Conservation (phyloP, 2,113 vertebrate species). For the Tyto alba region DNA sequence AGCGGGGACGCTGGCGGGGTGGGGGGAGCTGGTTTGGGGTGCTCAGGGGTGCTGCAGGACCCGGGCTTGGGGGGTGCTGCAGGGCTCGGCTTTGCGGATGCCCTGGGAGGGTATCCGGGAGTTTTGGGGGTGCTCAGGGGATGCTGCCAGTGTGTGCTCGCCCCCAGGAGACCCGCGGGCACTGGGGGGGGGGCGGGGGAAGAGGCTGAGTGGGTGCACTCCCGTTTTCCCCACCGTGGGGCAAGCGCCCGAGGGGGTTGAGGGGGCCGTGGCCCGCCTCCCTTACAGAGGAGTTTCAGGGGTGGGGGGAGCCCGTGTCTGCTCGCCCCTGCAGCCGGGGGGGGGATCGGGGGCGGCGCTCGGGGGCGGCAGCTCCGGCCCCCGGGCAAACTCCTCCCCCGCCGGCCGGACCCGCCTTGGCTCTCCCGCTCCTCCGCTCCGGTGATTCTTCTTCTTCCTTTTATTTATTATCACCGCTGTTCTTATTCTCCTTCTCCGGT, state of each 20-base stretch:
- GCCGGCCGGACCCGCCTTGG: background rate
- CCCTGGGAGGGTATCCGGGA: background rate
- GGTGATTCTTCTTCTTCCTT: background rate
- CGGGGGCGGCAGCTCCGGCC: background rate
- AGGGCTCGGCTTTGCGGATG: background rate
- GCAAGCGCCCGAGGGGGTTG: background rate
- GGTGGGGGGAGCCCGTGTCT: background rate
- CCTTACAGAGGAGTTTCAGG: background rate
- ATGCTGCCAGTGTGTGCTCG: background rate
- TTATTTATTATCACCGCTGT: background rate
- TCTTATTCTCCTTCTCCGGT: background rate
- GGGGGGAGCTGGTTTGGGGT: background rate
- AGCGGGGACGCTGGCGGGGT: rapidly evolving
- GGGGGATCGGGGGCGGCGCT: background rate
- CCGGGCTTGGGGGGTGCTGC: background rate
- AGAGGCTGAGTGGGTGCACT: background rate
- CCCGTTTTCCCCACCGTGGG: background rate
- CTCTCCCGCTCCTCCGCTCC: background rate
- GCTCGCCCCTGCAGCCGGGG: background rate
- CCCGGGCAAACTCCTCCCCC: background rate
- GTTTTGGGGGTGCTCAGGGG: background rate
- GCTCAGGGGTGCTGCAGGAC: background rate
- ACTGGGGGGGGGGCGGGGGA: background rate
- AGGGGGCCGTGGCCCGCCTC: background rate
- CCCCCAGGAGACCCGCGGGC: background rate